Evolutionary conservation across 2,888 invertebrate genomes (phyloP), one percentile per base, ranked within the genome.

Genomic region (Sminthurinus aureus): DNA sequence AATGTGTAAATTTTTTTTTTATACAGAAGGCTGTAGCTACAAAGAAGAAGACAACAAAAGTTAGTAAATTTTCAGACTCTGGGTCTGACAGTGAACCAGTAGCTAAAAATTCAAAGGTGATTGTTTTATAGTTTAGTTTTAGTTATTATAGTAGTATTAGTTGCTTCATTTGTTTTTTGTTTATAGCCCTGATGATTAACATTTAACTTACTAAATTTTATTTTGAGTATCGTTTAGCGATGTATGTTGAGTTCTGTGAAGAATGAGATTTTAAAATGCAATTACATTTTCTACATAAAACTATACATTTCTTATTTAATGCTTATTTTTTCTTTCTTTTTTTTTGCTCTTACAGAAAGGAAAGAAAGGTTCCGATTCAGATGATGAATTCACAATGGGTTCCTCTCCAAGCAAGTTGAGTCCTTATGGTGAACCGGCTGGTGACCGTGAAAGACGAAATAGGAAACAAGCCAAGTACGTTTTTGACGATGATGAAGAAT

Each of bases 401-500:
- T 73, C 64, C 22, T 79, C 73, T 18, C 69, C 84, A 67, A 24
- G 64, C 20, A 75, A 81, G 50, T 24, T 52, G 0, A 64, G 20
- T 18, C 74, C 79, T 0, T 81, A 79, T 66, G 84, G 75, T 69
- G 84, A 71, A 24, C 22, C 64, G 18, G 71, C 81, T 51, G 84
- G 66, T 26, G 82, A 82, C 50, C 82, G 84, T 15, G 82, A n/a
- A 22, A 81, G 74, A 38, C 69, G 76, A n/a, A 85, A 85, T 24
- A 74, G 84, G 13, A 73, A 85, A 11, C 75, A 78, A 12, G 80
- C 84, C 24, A 86, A 85, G 76, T 86, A 86, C 81, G 83, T 83
- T 15, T 86, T 85, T 67, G 85, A 86, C 13, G 84, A 84, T 38
- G 75, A 71, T 20, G 86, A 86, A 8, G 85, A 84, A 24, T 84